Evolutionary conservation across 2,888 invertebrate species (phyloP), one percentile per base, ranked within the genome.

Genomic region (Tachina lurida): DNA sequence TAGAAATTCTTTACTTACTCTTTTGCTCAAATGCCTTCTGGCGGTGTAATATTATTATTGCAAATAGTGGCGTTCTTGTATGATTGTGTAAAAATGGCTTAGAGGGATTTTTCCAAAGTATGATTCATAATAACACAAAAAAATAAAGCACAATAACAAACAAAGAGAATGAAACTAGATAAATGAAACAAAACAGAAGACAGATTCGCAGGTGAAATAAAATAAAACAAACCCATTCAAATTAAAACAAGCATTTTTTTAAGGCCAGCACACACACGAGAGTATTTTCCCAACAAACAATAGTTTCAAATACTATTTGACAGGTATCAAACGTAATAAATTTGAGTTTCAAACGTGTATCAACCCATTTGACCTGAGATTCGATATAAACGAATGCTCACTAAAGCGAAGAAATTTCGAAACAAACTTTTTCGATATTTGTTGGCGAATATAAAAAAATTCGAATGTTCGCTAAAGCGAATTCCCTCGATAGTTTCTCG

Each of bases 41-140:
- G 68, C 49, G 56, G 56, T 82, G 45, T 63, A 7, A 31, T 79
- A 52, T 45, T 75, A 47, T 60, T 41, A n/a, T 45, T 56, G 41
- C n/a, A 54, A 31, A 17, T 22, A 62, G 9, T 62, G 17, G 39
- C 47, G 19, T 31, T 45, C 7, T 70, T 71, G 19, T 79, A 47
- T 49, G 49, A 39, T 17, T 78, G 41, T n/a, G 15, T 15, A 67
- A 45, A 22, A 47, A 22, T 76, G 70, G 47, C 43, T 83, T 75
- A 52, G 68, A 49, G 79, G 79, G 79, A 56, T 56, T 76, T 79
- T 80, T 86, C 76, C 75, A 83, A 56, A 10, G 75, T 76, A 83
- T 86, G 86, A 86, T 80, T 86, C 86, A 86, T 86, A 73, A 63
- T 49, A 63, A 81, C 56, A 68, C 63, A 81, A 75, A 67, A 31